Base-by-base conservation (phyloP, 1,140 invertebrate species). In the Lasaia peninsularis region DNA sequence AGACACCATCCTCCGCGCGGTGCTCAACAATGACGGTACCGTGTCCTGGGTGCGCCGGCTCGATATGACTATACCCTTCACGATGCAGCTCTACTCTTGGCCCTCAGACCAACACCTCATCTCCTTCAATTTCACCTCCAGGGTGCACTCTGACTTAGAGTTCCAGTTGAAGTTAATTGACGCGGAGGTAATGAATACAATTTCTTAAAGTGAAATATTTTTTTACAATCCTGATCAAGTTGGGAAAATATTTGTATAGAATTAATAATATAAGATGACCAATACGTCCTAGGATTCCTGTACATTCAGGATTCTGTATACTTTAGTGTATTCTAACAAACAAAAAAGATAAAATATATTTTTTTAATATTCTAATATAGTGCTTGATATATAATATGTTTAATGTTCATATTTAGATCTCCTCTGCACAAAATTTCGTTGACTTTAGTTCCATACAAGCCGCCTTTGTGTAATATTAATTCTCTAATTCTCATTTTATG, bases 51-150 rank as follows among this genome's bases (percentile, higher is more conserved):
- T 74, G 8, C 24, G 33, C 12, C 68, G 73, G 9, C 55, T 82
- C 34, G 79, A 85, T 58, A 48, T 82, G 40, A 52, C 62, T 18
- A 59, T 70, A 32, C 84, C 84, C 0, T 10, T 82, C 6, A 35
- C 61, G 0, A 58, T 87, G 35, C 48, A 63, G 2, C 69, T 84
- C 5, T 21, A 54, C 6, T 67, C 58, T 50, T 87, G 84, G 84
- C 84, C 84, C 0, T 35, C n/a, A 0, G 84, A 87, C 55, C 21
- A 35, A 8, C 84, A 85, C 32, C 32, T 55, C 2, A 63, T 58
- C 37, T 49, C 49, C 32, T 74, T 85, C 60, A 74, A 73, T 20
- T 84, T 87, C 61, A 72, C 69, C 12, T 84, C 84, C 6, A 57
- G 75, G 20, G 55, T 64, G 20, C 67, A 74, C 21, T 62, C 58